Percentiles rank a stretch among this genome's conserved stretches.
Evolutionary conservation across 2,888 invertebrate genomes (phyloP).

Genomic region (Nasonia oneida): DNA sequence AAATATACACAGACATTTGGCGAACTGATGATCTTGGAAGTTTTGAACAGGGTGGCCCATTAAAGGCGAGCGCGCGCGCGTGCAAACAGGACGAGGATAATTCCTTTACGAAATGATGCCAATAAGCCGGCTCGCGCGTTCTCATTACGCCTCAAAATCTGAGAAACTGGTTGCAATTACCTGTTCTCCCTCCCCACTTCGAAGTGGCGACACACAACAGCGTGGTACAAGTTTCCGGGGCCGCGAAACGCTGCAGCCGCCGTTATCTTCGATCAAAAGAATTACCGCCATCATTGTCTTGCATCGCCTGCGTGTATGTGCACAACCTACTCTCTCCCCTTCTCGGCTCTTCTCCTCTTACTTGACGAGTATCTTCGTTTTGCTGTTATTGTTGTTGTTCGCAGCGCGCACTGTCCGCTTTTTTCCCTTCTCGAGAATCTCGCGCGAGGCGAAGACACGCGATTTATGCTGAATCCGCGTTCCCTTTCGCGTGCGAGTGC

Average conservation of each 20-base stretch:
- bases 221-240: conserved; percentile 45
- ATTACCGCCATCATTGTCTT: conserved; percentile 63
- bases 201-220: conserved; percentile 33
- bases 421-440: conserved; percentile 8
- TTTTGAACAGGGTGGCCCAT: conserved; percentile 59
- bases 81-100: conserved; percentile 56
- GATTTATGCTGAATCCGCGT: conserved; percentile 55
- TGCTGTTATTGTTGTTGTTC: not conserved
- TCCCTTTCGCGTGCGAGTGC: not conserved
- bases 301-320: conserved; percentile 41
- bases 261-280: conserved; percentile 64
- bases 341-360: conserved; percentile 31
- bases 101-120: conserved; percentile 62
- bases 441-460: conserved; percentile 33
- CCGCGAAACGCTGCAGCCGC: conserved; percentile 37
- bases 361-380: conserved; percentile 22
- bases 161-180: conserved; percentile 65
- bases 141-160: conserved; percentile 64
- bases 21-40: not conserved
- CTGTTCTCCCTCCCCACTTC: not conserved
- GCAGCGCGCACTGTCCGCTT: not conserved
- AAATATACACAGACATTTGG: not conserved
- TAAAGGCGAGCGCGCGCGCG: conserved; percentile 40
- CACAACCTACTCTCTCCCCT: not conserved
- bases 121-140: conserved; percentile 60